A percentile compares a stretch with the other conserved stretches of the same genome.
Evolutionary conservation across 1,140 invertebrate genomes (phyloP).

Genomic region (Hycleus cichorii): DNA sequence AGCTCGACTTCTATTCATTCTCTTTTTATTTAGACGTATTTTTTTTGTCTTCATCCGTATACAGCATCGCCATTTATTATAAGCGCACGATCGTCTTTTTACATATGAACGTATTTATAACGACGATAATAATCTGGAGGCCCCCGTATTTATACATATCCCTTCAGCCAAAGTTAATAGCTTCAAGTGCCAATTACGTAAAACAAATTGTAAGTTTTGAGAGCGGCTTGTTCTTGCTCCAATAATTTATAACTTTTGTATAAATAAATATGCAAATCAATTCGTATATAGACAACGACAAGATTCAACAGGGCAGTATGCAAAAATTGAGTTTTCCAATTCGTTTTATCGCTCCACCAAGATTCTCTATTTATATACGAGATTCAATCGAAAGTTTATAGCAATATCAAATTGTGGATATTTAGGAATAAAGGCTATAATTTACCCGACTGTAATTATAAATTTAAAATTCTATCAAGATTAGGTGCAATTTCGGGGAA

Average conservation of each 20-base stretch:
- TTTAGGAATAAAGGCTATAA: too few species aligned
- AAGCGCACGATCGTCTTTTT: not conserved
- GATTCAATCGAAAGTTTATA: too few species aligned
- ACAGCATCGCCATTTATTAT: slow-evolving; percentile 10
- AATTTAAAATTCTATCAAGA: too few species aligned
- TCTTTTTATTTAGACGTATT: not conserved
- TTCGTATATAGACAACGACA: too few species aligned
- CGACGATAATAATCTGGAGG: slow-evolving; percentile 8
- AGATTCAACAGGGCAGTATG: too few species aligned
- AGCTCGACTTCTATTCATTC: not conserved
- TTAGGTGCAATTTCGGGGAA: too few species aligned
- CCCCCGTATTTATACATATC: slow-evolving; percentile 9
- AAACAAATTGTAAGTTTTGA: slow-evolving; percentile 10
- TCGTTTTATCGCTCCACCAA: too few species aligned
- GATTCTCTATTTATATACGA: too few species aligned
- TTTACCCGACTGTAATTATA: too few species aligned
- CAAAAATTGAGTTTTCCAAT: too few species aligned
- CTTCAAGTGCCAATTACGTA: slow-evolving; percentile 6
- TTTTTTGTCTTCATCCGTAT: not conserved
- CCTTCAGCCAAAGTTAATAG: slow-evolving; percentile 11
- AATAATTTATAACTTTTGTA: not conserved
- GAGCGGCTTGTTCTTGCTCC: not conserved
- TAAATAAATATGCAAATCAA: too few species aligned
- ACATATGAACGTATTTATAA: slow-evolving; percentile 10
- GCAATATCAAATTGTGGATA: too few species aligned